These are phyloP conservation scores for Chitala chitala DNA, from an alignment of 2,113 vertebrate genomes.

Conservation along the genomic window DNA sequence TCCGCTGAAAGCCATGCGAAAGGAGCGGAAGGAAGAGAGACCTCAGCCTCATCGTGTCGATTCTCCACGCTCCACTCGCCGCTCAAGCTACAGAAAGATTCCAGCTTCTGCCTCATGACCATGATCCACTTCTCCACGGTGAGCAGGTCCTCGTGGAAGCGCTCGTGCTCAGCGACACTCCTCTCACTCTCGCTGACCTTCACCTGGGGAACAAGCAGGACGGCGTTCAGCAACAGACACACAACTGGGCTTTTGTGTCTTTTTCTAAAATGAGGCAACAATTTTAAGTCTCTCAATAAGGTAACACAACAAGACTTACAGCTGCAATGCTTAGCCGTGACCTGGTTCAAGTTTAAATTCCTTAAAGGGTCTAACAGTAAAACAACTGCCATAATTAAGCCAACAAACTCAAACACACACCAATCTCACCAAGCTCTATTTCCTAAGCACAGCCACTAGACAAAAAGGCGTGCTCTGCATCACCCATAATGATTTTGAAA, in stretches of 20 bases:
- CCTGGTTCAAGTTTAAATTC: too few species aligned
- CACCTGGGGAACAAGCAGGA: conserved; percentile 34
- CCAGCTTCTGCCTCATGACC: conserved; percentile 63
- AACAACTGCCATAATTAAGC: neutral
- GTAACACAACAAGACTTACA: neutral
- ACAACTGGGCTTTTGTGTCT: neutral
- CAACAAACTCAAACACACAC: too few species aligned
- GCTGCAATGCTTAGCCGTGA: neutral
- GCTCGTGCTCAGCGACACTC: conserved; percentile 60
- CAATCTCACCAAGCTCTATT: too few species aligned
- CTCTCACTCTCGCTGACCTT: conserved; percentile 53
- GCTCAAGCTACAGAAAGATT: conserved; percentile 47
- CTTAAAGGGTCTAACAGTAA: neutral
- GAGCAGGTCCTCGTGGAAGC: conserved; percentile 65
- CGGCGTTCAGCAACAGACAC: neutral
- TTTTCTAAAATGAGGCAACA: neutral
- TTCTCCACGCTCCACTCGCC: conserved; percentile 51
- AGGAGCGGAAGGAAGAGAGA: conserved; percentile 29
- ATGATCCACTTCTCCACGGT: conserved; percentile 75
- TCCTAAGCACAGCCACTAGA: too few species aligned
- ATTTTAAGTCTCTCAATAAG: neutral
- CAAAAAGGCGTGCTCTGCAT: too few species aligned
- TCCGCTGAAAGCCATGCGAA: too few species aligned
- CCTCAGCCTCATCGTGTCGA: conserved; percentile 67
- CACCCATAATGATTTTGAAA: too few species aligned